These are phyloP conservation scores for Mugil cephalus DNA, from an alignment of 2,113 vertebrate genomes.

Conservation along the genomic window DNA sequence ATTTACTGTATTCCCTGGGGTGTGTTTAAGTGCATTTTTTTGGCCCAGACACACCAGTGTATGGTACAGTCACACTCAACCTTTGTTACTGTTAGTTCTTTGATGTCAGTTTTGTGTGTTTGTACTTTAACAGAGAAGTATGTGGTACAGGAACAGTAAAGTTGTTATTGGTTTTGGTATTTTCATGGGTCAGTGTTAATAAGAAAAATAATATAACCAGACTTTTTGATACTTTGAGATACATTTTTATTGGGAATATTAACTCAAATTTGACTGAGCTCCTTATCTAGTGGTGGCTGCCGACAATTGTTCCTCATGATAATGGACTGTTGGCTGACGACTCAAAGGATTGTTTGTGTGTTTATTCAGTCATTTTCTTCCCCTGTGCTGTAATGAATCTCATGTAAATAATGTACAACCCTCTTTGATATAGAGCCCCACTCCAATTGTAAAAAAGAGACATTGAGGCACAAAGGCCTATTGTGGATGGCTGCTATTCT, in stretches of 20 bases:
- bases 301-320: slow-evolving; percentile 42
- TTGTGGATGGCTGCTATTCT: slow-evolving; percentile 44
- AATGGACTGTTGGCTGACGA: slow-evolving; percentile 41
- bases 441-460: slow-evolving; percentile 32
- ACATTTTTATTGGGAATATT: not conserved
- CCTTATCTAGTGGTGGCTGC: slow-evolving; percentile 6
- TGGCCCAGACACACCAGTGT: no score
- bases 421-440: slow-evolving; percentile 45
- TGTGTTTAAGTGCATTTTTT: no score
- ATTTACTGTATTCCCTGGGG: no score
- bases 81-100: no score
- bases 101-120: no score
- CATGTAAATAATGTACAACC: slow-evolving; percentile 48
- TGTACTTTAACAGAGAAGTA: no score
- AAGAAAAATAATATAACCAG: not conserved
- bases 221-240: not conserved
- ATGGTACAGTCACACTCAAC: no score
- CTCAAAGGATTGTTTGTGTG: slow-evolving; percentile 44
- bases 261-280: slow-evolving; percentile 6
- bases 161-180: not conserved
- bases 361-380: slow-evolving; percentile 56
- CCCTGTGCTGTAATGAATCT: slow-evolving; percentile 42
- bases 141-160: not conserved
- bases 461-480: slow-evolving; percentile 50
- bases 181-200: not conserved